Conservation (phyloP, 1,140 invertebrate species). For the Hetaerina americana region DNA sequence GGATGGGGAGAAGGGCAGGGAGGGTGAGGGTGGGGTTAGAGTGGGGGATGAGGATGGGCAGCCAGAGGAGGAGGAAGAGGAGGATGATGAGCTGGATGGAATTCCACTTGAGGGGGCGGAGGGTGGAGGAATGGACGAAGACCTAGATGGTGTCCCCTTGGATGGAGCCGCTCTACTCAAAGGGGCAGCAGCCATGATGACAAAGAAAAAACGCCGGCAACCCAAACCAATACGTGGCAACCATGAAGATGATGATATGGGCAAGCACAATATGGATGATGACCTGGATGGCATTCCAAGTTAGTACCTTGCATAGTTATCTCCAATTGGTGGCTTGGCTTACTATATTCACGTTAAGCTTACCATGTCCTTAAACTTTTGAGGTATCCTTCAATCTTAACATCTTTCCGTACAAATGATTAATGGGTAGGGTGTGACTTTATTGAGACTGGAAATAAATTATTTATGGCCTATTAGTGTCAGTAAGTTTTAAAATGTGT, state of each 20-base stretch:
- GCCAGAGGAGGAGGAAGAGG: background rate
- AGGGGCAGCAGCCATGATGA: constrained; percentile 29
- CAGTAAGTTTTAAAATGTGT: no score
- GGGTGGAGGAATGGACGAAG: constrained; percentile 47
- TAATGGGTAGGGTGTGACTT: no score
- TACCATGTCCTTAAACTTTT: constrained; percentile 8
- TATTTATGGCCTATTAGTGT: no score
- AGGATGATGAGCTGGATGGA: constrained; percentile 21
- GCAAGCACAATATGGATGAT: constrained; percentile 31
- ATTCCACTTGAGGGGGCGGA: constrained; percentile 35
- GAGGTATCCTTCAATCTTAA: constrained; percentile 4
- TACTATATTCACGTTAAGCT: constrained; percentile 2
- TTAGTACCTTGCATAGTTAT: constrained; percentile 25
- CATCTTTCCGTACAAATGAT: no score
- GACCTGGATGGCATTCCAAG: constrained; percentile 66
- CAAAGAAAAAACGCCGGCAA: background rate
- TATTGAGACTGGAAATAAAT: no score
- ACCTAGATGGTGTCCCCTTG: constrained; percentile 66
- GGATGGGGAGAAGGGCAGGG: constrained; percentile 47
- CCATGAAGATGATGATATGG: constrained; percentile 1
- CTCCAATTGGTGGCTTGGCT: constrained; percentile 6
- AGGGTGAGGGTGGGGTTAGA: constrained; percentile 21
- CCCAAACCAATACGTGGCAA: background rate
- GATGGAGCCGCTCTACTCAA: constrained; percentile 68
- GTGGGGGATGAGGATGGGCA: background rate